These are phyloP conservation scores for Coptotermes formosanus DNA, from an alignment of 1,140 invertebrate genomes.

Conservation along the genomic window DNA sequence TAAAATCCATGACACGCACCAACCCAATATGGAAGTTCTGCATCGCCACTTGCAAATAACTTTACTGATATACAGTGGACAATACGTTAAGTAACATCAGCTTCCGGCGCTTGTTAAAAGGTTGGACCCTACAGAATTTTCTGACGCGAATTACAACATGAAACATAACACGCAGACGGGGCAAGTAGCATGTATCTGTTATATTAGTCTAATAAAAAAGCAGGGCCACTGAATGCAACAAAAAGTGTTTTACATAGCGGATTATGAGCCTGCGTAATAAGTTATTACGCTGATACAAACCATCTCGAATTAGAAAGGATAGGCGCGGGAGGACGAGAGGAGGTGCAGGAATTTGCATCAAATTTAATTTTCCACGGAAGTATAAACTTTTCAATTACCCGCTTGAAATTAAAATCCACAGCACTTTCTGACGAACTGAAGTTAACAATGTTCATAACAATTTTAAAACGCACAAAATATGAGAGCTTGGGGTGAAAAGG, in stretches of 20 bases:
- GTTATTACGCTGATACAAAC: slow-evolving; percentile 22
- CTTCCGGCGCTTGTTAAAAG: not conserved
- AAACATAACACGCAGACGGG: not conserved
- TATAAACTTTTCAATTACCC: slow-evolving; percentile 27
- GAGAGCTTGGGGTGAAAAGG: not conserved
- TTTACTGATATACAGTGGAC: not conserved
- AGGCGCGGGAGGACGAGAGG: not conserved
- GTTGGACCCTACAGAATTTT: not conserved
- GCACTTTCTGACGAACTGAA: slow-evolving; percentile 22
- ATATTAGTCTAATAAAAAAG: not conserved
- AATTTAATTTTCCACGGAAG: slow-evolving; percentile 25
- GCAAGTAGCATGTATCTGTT: not conserved
- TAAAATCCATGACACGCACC: not conserved
- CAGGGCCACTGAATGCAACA: not conserved
- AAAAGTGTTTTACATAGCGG: not conserved
- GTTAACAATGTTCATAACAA: slow-evolving; percentile 21
- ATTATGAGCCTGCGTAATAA: slow-evolving; percentile 21
- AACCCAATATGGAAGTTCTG: not conserved
- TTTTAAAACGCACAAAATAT: not conserved
- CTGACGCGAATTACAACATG: not conserved
- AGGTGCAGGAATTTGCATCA: slow-evolving; percentile 20
- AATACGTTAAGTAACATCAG: not conserved
- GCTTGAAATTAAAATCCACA: slow-evolving; percentile 27
- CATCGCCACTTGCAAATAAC: not conserved
- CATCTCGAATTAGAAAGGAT: slow-evolving; percentile 20